Percentiles rank a stretch among this genome's conserved stretches.
These are phyloP conservation scores for Rhingia campestris DNA, from an alignment of 2,888 invertebrate genomes.

Conservation along the genomic window DNA sequence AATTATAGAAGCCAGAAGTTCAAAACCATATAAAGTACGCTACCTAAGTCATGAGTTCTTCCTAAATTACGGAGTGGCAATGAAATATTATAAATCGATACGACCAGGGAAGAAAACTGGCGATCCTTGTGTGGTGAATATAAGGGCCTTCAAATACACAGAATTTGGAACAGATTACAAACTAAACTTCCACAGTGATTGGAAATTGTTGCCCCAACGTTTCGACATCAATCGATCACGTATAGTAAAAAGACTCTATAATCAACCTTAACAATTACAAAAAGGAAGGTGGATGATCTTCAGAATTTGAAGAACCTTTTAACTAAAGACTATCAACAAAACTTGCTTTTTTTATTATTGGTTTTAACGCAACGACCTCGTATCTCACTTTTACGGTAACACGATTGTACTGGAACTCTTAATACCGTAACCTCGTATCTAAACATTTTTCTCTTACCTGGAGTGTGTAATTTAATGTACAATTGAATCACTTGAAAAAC, in stretches of 20 bases:
- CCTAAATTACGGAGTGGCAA: neutral
- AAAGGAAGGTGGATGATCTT: too few species aligned
- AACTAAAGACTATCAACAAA: neutral
- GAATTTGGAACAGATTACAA: slow-evolving; percentile 4
- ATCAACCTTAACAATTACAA: neutral
- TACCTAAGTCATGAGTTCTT: slow-evolving; percentile 31
- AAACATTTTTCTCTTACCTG: too few species aligned
- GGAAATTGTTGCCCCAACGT: slow-evolving; percentile 25
- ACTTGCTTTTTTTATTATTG: neutral
- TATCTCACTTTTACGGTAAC: slow-evolving; percentile 6
- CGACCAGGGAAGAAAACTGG: slow-evolving; percentile 30
- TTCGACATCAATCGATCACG: slow-evolving; percentile 10
- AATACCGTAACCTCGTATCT: too few species aligned
- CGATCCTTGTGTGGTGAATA: too few species aligned
- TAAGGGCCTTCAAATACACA: slow-evolving; percentile 30
- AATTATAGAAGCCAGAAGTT: too few species aligned
- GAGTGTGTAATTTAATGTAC: too few species aligned
- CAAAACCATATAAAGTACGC: slow-evolving; percentile 28
- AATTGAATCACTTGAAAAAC: too few species aligned
- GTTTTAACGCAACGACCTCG: neutral
- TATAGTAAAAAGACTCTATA: neutral
- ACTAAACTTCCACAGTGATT: slow-evolving; percentile 15
- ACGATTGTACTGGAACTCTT: slow-evolving; percentile 4
- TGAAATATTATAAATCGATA: slow-evolving; percentile 20
- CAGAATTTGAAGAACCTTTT: neutral